A percentile compares a stretch with the other conserved stretches of the same genome.
phyloP scores from a whole-genome alignment of 2,113 vertebrate species.

The Psettodes erumei region DNA sequence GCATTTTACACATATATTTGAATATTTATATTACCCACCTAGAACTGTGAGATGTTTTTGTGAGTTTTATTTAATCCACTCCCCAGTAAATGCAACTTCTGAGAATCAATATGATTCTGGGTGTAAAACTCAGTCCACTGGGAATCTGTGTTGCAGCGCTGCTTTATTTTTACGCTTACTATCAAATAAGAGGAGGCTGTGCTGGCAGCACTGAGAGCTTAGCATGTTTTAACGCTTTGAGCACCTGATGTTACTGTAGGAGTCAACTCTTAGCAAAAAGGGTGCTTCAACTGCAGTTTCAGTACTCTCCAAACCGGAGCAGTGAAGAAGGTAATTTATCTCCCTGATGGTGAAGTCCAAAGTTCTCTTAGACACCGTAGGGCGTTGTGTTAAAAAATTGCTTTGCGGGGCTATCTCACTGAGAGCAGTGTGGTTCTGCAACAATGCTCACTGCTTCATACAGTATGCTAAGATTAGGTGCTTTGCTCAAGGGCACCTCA shows the following conservation, averaged over 20 bases:
- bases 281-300: slow-evolving; percentile 35
- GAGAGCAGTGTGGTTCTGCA: background rate
- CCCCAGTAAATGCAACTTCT: slow-evolving; percentile 7
- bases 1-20: slow-evolving; percentile 10
- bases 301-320: slow-evolving; percentile 1
- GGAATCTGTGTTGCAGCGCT: background rate
- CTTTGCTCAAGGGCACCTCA: slow-evolving; percentile 27
- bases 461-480: slow-evolving; percentile 1
- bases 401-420: background rate
- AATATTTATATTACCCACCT: slow-evolving; percentile 16
- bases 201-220: background rate
- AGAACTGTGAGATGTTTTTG: slow-evolving; percentile 5
- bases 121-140: slow-evolving; percentile 9
- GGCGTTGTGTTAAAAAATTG: slow-evolving; percentile 5
- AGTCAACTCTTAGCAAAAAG: slow-evolving; percentile 14
- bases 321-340: slow-evolving; percentile 30
- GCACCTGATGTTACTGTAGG: background rate
- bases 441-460: background rate
- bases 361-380: slow-evolving; percentile 14
- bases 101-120: slow-evolving; percentile 47
- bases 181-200: slow-evolving; percentile 5
- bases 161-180: slow-evolving; percentile 24
- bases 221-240: slow-evolving; percentile 26
- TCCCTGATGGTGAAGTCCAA: slow-evolving; percentile 32
- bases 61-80: slow-evolving; percentile 39